These are phyloP conservation scores for Mesocentrotus franciscanus DNA, from an alignment of 53 echinoderm and acorn worm genomes.

Conservation along the genomic window DNA sequence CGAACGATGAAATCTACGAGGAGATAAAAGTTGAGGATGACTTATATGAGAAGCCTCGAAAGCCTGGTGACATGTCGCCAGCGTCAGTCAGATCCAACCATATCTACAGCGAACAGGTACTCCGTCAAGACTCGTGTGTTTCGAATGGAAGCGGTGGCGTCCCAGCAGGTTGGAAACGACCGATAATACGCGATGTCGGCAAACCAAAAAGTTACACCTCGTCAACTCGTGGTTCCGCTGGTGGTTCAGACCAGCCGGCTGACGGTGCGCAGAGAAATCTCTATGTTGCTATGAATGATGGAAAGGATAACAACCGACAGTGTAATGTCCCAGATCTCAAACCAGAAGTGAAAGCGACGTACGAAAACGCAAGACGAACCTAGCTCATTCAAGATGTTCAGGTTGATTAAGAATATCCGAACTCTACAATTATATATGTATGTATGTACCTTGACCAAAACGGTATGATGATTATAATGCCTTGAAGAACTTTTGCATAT, in stretches of 20 bases:
- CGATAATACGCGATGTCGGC: conserved; percentile 10
- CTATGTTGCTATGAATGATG: background rate
- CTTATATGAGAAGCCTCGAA: background rate
- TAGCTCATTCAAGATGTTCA: background rate
- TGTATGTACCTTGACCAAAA: too few species aligned
- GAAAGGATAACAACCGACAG: background rate
- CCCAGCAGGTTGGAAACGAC: conserved; percentile 26
- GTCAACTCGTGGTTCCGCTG: background rate
- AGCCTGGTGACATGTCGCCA: background rate
- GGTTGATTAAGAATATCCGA: too few species aligned
- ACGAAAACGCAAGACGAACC: conserved; percentile 15
- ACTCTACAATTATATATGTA: too few species aligned
- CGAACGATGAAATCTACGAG: conserved; percentile 23
- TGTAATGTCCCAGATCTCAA: background rate
- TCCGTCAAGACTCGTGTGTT: conserved; percentile 25
- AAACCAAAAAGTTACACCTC: background rate
- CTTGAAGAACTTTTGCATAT: too few species aligned
- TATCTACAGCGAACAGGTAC: conserved; percentile 12
- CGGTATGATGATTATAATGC: too few species aligned
- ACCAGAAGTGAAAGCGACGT: conserved; percentile 6
- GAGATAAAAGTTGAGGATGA: conserved; percentile 3
- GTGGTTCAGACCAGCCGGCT: background rate
- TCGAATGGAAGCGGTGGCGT: conserved; percentile 38
- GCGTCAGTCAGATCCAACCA: background rate
- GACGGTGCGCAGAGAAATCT: background rate